Evolutionary conservation across 2,113 vertebrate genomes (phyloP), one percentile per base, ranked within the genome.

Genomic region (Larimichthys crocea): DNA sequence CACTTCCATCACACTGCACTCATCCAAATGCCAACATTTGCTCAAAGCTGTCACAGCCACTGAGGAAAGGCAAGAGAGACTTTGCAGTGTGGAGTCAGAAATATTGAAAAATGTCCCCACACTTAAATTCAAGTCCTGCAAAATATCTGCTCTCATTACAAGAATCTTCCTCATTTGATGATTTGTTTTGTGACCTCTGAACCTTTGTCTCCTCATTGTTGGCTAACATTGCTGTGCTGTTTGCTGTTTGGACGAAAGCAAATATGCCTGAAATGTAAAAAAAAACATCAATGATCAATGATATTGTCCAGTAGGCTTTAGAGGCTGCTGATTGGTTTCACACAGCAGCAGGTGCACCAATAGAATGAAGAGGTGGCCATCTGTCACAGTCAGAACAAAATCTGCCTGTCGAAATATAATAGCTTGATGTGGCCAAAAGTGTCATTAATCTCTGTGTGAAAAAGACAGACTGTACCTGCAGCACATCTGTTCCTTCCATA

Each of bases 21-120:
- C 42, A 49, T 56, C 52, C 53, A 67, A 74, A 74, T 60, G 46
- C 52, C 42, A 74, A 71, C 57, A 71, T 71, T 64, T 63, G 59
- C 49, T 66, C 63, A 82, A 59, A 75, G 69, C 79, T 62, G 56
- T 75, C 72, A 74, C 40, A 62, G n/a, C n/a, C 19, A 55, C 46
- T 42, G 60, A 59, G 40, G 53, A 19, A 52, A 50, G n/a, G 52
- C 53, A 3, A 8, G 61, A 40, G 42, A 60, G 29, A 42, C 24
- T 63, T 4, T 35, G 20, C 44, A 42, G 55, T 20, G 55, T 6
- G 14, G 35, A 29, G 56, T 46, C 24, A 48, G 71, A 59, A 66
- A 53, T 42, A 61, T n/a, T 31, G 17, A 46, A 80, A 55, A 46
- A 48, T 53, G 59, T 55, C 66, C 22, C 76, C 46, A 19, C 20